These are phyloP conservation scores for Scartelaos histophorus DNA, from an alignment of 2,113 vertebrate genomes.

Conservation along the genomic window DNA sequence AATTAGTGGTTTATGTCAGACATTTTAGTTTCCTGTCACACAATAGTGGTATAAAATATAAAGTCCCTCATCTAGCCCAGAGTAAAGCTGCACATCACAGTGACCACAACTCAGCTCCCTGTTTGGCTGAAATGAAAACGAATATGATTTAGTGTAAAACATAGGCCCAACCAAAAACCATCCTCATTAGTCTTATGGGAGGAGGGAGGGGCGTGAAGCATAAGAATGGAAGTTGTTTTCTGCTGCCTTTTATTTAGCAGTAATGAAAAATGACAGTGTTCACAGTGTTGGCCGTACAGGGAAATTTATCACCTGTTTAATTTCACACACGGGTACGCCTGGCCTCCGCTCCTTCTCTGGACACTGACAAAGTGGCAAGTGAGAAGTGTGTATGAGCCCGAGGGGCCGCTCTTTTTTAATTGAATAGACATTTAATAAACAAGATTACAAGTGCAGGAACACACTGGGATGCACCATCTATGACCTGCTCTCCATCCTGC, in stretches of 20 bases:
- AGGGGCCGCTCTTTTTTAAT: conserved; percentile 62
- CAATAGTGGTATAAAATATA: conserved; percentile 24
- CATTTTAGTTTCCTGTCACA: conserved; percentile 27
- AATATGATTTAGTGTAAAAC: conserved; percentile 63
- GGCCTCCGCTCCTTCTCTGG: conserved; percentile 66
- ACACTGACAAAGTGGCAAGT: conserved; percentile 73
- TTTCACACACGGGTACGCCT: conserved; percentile 78
- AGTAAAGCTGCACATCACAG: conserved; percentile 40
- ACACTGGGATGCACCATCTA: conserved; percentile 15
- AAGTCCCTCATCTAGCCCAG: conserved; percentile 33
- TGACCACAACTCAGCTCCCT: conserved; percentile 19
- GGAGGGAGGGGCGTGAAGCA: conserved; percentile 12
- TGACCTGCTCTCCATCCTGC: conserved; percentile 6
- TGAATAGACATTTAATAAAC: conserved; percentile 74
- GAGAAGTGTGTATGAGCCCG: conserved; percentile 64
- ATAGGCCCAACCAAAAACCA: conserved; percentile 62
- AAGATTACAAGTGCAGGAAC: conserved; percentile 63
- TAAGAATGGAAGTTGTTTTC: conserved; percentile 74
- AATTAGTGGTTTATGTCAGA: conserved; percentile 37
- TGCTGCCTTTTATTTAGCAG: conserved; percentile 72
- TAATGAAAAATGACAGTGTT: conserved; percentile 79
- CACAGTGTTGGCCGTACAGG: conserved; percentile 64
- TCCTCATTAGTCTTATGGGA: conserved; percentile 74
- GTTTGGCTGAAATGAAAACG: conserved; percentile 47
- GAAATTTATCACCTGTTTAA: conserved; percentile 81